Conservation (phyloP, 2,888 invertebrate genomes). For the Rhogogaster chlorosoma region DNA sequence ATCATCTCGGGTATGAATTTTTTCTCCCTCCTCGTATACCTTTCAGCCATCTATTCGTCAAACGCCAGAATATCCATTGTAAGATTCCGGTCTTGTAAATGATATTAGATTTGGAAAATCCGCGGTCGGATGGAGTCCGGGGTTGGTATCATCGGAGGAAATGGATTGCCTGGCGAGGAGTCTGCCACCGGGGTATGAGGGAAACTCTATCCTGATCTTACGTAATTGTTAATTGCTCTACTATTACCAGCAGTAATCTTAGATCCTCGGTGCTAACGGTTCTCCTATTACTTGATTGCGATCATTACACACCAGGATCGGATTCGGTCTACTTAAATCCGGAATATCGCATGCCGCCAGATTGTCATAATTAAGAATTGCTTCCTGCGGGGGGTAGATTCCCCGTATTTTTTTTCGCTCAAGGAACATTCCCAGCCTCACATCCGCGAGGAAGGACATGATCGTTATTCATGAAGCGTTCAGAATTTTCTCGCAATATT, state of each 20-base stretch:
- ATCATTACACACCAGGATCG: slow-evolving; percentile 31
- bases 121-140: neutral
- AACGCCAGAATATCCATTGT: neutral
- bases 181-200: neutral
- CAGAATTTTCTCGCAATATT: slow-evolving; percentile 22
- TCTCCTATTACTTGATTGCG: slow-evolving; percentile 49
- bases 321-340: slow-evolving; percentile 28
- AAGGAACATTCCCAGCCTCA: neutral
- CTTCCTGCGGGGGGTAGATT: neutral
- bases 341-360: neutral
- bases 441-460: neutral
- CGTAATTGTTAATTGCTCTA: slow-evolving; percentile 53
- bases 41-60: slow-evolving; percentile 2
- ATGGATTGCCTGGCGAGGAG: neutral
- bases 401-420: neutral
- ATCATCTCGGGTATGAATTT: neutral
- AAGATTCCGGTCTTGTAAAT: neutral
- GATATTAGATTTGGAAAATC: neutral
- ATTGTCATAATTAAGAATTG: neutral
- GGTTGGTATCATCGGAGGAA: neutral
- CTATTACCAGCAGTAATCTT: slow-evolving; percentile 52
- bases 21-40: neutral
- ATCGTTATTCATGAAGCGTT: slow-evolving; percentile 36
- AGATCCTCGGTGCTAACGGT: slow-evolving; percentile 38
- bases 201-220: slow-evolving; percentile 54